Evolutionary conservation across 2,113 vertebrate genomes (phyloP).

Genomic region (Pluvialis apricaria): DNA sequence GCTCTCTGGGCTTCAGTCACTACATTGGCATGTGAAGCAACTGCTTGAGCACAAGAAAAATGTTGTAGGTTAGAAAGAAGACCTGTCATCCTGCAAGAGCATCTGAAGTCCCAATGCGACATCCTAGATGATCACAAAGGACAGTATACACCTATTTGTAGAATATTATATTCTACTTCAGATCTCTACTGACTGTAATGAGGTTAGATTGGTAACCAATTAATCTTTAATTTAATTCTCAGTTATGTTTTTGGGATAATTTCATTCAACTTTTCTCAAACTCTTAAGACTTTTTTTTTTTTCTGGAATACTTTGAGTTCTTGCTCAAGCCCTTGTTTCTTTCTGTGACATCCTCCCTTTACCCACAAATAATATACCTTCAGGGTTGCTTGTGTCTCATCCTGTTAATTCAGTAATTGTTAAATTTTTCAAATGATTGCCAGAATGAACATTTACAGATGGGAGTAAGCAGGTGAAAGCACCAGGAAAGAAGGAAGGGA

Average conservation of each 20-base stretch:
- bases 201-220: neutral
- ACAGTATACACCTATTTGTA: neutral
- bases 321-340: neutral
- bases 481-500: neutral
- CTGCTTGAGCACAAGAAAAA: neutral
- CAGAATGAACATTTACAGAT: neutral
- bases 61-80: neutral
- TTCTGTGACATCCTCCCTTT: neutral
- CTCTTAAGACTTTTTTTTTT: neutral
- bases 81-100: neutral
- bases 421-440: neutral
- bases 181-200: neutral
- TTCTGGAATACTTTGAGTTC: neutral
- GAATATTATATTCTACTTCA: neutral
- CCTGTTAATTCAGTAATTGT: neutral
- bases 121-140: neutral
- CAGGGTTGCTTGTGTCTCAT: neutral
- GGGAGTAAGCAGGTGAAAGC: neutral
- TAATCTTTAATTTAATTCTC: neutral
- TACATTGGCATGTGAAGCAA: accelerated
- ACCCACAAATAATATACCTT: neutral
- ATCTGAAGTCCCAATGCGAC: neutral
- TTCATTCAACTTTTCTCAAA: neutral
- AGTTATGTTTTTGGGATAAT: neutral
- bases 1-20: neutral